Conservation (phyloP, 2,888 invertebrate genomes). For the Bursaphelenchus okinawaensis region DNA sequence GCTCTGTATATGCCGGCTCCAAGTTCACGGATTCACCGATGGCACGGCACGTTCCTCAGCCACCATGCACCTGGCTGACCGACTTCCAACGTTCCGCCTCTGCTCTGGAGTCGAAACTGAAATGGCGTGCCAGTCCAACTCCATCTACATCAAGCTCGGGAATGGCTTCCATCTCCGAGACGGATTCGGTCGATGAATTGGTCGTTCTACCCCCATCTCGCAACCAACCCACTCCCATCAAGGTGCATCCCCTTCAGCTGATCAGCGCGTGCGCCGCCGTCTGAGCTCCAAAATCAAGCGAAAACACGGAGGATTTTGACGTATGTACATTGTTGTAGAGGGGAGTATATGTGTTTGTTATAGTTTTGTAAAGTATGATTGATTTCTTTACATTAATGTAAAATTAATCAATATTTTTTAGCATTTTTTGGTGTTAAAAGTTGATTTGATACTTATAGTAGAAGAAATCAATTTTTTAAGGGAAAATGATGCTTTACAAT, state of each 20-base stretch:
- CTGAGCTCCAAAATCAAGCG: not conserved
- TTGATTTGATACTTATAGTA: too few species aligned
- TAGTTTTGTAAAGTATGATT: too few species aligned
- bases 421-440: too few species aligned
- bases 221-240: not conserved
- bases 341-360: too few species aligned
- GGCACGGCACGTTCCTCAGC: conserved; percentile 24
- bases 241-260: not conserved
- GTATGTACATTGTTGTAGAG: too few species aligned
- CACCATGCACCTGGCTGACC: conserved; percentile 21
- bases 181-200: not conserved
- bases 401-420: too few species aligned
- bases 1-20: conserved; percentile 24
- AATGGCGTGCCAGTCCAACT: not conserved
- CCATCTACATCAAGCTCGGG: not conserved
- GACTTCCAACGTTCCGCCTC: conserved; percentile 2
- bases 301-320: too few species aligned
- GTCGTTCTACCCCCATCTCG: not conserved
- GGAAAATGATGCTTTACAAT: too few species aligned
- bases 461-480: too few species aligned
- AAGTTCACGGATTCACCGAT: conserved; percentile 27
- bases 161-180: not conserved
- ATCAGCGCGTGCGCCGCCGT: not conserved
- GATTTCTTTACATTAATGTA: too few species aligned
- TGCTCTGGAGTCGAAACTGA: not conserved